phyloP scores from a whole-genome alignment of 2,797 vertebrate species.

The Intellagama lesueurii region DNA sequence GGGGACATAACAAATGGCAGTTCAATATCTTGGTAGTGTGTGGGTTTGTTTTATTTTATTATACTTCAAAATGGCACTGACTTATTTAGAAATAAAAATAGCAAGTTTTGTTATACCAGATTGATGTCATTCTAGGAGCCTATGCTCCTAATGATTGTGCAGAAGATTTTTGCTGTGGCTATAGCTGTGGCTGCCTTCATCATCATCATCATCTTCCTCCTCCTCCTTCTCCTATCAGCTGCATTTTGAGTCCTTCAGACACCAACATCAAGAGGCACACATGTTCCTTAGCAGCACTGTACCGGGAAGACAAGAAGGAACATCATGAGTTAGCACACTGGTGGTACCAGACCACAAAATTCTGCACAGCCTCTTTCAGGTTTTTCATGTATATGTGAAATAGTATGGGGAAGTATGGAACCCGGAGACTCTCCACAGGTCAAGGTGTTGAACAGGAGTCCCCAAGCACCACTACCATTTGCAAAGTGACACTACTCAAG shows the following conservation, averaged over 20 bases:
- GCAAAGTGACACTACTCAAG: too few species aligned
- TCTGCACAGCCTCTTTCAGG: too few species aligned
- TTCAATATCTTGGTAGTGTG: background rate
- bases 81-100: background rate
- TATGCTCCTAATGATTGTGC: background rate
- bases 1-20: constrained; percentile 6
- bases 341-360: too few species aligned
- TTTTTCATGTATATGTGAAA: background rate
- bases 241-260: constrained; percentile 8
- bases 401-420: too few species aligned
- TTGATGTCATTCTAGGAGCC: background rate
- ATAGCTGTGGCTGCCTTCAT: background rate
- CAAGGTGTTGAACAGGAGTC: too few species aligned
- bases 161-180: background rate
- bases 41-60: background rate
- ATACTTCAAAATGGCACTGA: background rate
- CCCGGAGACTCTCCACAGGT: too few species aligned
- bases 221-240: background rate
- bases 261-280: background rate
- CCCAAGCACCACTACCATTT: too few species aligned
- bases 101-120: background rate
- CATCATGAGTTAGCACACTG: background rate
- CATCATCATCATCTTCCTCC: too few species aligned
- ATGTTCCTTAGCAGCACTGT: background rate
- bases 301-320: background rate